Base-by-base conservation (phyloP, 2,888 invertebrate species). In the Phragmatobia fuliginosa region DNA sequence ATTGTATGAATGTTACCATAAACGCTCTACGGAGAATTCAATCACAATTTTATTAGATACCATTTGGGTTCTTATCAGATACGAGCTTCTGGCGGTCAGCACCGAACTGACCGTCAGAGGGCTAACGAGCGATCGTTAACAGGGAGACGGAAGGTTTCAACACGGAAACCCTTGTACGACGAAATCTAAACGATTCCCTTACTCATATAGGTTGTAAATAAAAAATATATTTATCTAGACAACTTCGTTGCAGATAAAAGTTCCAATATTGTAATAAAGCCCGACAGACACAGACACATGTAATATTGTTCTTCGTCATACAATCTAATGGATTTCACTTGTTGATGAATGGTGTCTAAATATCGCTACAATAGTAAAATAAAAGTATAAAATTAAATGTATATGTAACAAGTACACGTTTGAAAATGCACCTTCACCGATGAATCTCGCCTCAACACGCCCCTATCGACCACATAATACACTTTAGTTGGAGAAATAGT, bases 381-480 rank as follows among this genome's bases (percentile, higher is more conserved):
- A 76, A 67, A 49, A 70, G n/a, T 65, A 71, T 75, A 77, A 78
- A 72, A 62, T 78, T 75, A 77, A 70, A 70, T 73, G 76, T 81
- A 72, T 75, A 81, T 36, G 52, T 75, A 76, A 73, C 75, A 71
- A 73, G 73, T 80, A 79, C 73, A 81, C 71, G 82, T 66, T 83
- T 87, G 85, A 93, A 93, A 93, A 93, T 93, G 92, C 93, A 92
- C 93, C 93, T 89, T 89, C 92, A 93, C 92, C 92, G 85, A 83
- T 74, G 45, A 80, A 77, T 82, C 76, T 82, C 70, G 81, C 85
- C 73, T 75, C 73, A 76, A 84, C 84, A 83, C 82, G 81, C 70
- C 77, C 80, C 73, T 81, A 83, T 84, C 79, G 78, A 58, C 72
- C 72, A 79, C 73, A 70, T 72, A 71, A 71, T 71, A 73, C 58